These are phyloP conservation scores for Microtus pennsylvanicus DNA, from an alignment of 2,113 vertebrate species.

Conservation along the genomic window DNA sequence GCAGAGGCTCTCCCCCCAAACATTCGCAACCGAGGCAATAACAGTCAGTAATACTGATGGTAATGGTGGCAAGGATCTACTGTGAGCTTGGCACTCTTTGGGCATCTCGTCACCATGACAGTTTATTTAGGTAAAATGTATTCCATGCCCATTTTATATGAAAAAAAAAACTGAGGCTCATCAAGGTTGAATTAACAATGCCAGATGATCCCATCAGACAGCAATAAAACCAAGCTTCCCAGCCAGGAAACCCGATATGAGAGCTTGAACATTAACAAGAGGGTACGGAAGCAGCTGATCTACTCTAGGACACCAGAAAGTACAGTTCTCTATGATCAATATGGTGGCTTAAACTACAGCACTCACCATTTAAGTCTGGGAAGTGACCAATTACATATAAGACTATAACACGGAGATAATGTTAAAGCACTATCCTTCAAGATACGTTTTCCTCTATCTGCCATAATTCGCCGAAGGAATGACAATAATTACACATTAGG, in stretches of 20 bases:
- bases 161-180: not conserved
- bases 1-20: slow-evolving; percentile 4
- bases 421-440: slow-evolving; percentile 52
- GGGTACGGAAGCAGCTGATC: slow-evolving; percentile 45
- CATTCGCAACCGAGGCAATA: slow-evolving; percentile 65
- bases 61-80: not conserved
- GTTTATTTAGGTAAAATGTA: too few relatives aligned
- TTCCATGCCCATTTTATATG: not conserved
- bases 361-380: slow-evolving; percentile 22
- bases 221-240: not conserved
- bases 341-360: slow-evolving; percentile 60
- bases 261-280: not conserved
- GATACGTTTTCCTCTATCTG: slow-evolving; percentile 6
- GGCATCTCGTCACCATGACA: not conserved
- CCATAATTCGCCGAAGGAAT: slow-evolving; percentile 55
- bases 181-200: not conserved
- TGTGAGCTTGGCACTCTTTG: not conserved
- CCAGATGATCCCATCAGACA: not conserved
- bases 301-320: slow-evolving; percentile 60
- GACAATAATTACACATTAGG: slow-evolving; percentile 54
- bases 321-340: slow-evolving; percentile 34
- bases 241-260: not conserved
- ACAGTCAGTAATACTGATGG: slow-evolving; percentile 11
- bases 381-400: not conserved
- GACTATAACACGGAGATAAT: slow-evolving; percentile 42